These are phyloP conservation scores for Nebria ingens DNA, from an alignment of 1,140 invertebrate genomes.

Conservation along the genomic window DNA sequence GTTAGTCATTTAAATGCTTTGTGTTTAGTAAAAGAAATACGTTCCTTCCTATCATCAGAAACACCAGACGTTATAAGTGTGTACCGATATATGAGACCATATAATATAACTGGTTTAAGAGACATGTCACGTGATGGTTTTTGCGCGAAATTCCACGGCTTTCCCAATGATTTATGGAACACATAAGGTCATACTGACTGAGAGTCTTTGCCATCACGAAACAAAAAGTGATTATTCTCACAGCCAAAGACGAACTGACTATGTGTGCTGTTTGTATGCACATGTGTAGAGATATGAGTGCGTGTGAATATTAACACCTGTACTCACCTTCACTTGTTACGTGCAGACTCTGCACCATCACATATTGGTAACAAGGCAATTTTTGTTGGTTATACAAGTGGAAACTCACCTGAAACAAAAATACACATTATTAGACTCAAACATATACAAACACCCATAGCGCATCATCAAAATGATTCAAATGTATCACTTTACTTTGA, in stretches of 20 bases:
- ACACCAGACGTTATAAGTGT: not conserved
- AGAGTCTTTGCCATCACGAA: not conserved
- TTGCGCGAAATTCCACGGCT: slow-evolving; percentile 3
- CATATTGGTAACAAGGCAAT: too few species aligned
- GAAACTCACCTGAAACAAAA: not conserved
- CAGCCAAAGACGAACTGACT: too few species aligned
- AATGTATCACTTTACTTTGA: too few species aligned
- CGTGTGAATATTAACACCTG: not conserved
- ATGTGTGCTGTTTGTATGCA: too few species aligned
- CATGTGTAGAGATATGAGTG: not conserved
- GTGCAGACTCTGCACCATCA: not conserved
- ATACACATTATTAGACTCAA: not conserved
- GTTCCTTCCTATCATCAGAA: not conserved
- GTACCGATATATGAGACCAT: slow-evolving; percentile 3
- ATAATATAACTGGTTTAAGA: slow-evolving; percentile 6
- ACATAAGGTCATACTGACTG: slow-evolving; percentile 8
- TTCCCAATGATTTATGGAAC: slow-evolving; percentile 7
- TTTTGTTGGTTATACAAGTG: too few species aligned
- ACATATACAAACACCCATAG: not conserved
- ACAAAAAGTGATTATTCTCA: slow-evolving; percentile 7
- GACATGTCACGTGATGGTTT: slow-evolving; percentile 7
- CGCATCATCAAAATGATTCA: too few species aligned
- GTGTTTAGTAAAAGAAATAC: too few species aligned
- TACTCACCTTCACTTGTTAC: not conserved
- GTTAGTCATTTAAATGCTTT: too few species aligned